Evolutionary conservation across 2,113 vertebrate genomes (phyloP).

Genomic region (Anguilla japonica): DNA sequence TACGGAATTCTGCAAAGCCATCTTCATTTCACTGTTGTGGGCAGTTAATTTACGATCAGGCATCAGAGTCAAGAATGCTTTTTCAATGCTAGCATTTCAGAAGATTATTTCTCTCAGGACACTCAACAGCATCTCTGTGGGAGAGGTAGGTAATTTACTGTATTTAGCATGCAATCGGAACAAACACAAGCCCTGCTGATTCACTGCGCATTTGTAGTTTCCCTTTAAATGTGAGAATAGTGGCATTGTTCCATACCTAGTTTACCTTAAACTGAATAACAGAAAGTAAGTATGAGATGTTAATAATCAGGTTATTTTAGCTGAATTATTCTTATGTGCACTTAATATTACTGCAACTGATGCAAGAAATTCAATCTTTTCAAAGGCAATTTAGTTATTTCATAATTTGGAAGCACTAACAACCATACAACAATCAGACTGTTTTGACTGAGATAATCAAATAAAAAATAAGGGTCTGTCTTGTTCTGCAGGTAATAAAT

Average conservation of each 20-base stretch:
- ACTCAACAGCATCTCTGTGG: slow-evolving; percentile 63
- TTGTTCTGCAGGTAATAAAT: slow-evolving; percentile 71
- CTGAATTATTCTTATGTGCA: not conserved
- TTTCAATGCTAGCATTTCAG: slow-evolving; percentile 68
- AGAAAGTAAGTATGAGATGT: not conserved
- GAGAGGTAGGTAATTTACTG: slow-evolving; percentile 67
- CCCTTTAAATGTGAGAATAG: not conserved
- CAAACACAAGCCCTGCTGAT: not conserved
- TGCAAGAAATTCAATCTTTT: not conserved
- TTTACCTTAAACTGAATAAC: not conserved
- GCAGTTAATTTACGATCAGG: slow-evolving; percentile 74
- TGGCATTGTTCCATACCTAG: not conserved
- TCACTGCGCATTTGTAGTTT: not conserved
- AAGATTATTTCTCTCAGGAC: slow-evolving; percentile 71
- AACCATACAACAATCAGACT: not conserved
- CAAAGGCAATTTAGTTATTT: not conserved
- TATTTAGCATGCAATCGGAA: not conserved
- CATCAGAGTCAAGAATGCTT: slow-evolving; percentile 71
- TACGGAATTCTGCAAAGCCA: slow-evolving; percentile 67
- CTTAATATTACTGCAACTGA: not conserved
- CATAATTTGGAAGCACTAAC: not conserved
- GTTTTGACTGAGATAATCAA: not conserved
- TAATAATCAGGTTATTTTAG: not conserved
- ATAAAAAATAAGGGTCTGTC: not conserved
- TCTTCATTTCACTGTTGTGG: slow-evolving; percentile 69